Conservation (phyloP, 2,797 vertebrate species). For the Chanos chanos region DNA sequence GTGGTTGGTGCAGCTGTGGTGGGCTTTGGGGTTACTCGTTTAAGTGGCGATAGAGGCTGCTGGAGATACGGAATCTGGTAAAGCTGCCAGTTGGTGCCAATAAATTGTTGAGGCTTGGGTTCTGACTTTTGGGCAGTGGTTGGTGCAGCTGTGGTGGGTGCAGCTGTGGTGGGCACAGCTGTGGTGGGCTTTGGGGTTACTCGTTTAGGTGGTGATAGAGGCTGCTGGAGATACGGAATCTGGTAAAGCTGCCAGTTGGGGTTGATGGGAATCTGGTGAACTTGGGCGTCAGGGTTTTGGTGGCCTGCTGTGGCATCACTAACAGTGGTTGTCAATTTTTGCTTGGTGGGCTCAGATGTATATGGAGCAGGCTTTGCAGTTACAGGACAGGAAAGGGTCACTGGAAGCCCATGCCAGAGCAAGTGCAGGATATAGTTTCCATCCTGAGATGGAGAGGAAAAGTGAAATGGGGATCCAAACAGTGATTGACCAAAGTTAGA, state of each 20-base stretch:
- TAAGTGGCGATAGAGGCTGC: neutral
- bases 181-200: no score
- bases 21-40: neutral
- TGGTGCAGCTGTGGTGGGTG: neutral
- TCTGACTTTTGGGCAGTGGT: neutral
- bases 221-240: no score
- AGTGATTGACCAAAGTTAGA: no score
- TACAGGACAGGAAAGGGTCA: slow-evolving; percentile 46
- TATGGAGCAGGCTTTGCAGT: neutral
- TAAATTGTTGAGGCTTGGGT: neutral
- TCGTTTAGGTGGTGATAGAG: no score
- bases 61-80: neutral
- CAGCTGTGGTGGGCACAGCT: neutral
- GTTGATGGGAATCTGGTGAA: no score
- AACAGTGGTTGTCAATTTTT: no score
- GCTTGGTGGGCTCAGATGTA: neutral
- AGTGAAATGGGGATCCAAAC: no score
- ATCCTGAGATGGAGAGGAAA: no score
- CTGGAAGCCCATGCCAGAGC: slow-evolving; percentile 38
- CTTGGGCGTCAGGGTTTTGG: no score
- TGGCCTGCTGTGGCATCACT: no score
- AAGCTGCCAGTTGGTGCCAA: neutral
- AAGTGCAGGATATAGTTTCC: slow-evolving; percentile 43
- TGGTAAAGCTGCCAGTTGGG: no score
- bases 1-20: neutral